Evolutionary conservation across 2,888 invertebrate genomes (phyloP).

Genomic region (Pollenia amentaria): DNA sequence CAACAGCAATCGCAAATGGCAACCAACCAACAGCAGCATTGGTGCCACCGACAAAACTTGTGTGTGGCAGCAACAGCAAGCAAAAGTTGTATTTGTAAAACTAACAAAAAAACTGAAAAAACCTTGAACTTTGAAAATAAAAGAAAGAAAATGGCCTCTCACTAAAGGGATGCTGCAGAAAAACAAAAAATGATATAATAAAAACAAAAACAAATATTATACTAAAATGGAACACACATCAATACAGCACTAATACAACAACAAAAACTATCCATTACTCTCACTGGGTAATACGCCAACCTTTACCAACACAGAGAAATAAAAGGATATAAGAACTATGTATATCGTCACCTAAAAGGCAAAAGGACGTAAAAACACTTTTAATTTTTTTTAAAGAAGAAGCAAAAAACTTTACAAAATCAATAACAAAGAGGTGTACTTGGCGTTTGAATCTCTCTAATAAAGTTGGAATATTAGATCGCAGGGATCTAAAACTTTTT

Average conservation of each 20-base stretch:
- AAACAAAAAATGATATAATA: background rate
- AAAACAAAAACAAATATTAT: conserved; percentile 30
- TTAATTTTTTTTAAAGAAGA: no score
- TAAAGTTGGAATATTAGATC: no score
- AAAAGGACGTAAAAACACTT: no score
- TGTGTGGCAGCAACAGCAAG: conserved; percentile 3
- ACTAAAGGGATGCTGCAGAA: conserved; percentile 58
- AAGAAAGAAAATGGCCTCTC: conserved; percentile 62
- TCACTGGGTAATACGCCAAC: background rate
- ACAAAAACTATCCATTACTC: conserved; percentile 37
- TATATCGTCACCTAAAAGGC: background rate
- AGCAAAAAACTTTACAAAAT: no score
- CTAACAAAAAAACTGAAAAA: conserved; percentile 46
- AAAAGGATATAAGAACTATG: background rate
- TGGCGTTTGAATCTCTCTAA: no score
- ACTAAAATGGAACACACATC: conserved; percentile 41
- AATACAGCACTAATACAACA: conserved; percentile 8
- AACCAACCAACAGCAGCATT: conserved; percentile 10
- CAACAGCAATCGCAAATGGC: conserved; percentile 29
- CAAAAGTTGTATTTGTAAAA: conserved; percentile 39
- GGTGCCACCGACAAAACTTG: background rate
- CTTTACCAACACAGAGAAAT: background rate
- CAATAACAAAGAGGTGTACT: no score
- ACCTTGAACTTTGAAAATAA: conserved; percentile 71
- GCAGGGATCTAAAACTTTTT: no score